Conservation (phyloP, 2,113 vertebrate species). For the Catharus fuscescens region DNA sequence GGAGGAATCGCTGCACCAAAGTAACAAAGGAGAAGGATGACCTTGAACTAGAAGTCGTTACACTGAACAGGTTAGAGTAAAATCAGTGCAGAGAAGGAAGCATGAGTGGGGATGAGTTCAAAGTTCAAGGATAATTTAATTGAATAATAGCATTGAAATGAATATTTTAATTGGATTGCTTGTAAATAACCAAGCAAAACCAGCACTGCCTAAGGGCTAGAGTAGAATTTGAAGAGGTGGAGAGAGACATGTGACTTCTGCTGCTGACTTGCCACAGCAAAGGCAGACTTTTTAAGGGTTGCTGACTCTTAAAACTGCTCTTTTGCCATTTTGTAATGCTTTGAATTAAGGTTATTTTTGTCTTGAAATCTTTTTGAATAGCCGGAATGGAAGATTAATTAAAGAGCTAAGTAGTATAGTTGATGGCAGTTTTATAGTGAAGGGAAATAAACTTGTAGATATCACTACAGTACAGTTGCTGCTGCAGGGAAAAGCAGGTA, state of each 20-base stretch:
- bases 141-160: background rate
- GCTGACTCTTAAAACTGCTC: background rate
- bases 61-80: slow-evolving; percentile 83
- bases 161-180: background rate
- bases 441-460: background rate
- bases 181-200: background rate
- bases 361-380: background rate
- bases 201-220: background rate
- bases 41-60: slow-evolving; percentile 81
- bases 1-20: slow-evolving; percentile 81
- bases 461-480: background rate
- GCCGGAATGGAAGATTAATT: background rate
- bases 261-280: background rate
- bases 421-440: background rate
- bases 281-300: background rate
- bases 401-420: background rate
- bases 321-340: background rate
- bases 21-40: slow-evolving; percentile 84
- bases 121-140: background rate
- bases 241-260: background rate
- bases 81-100: background rate
- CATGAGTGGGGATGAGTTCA: background rate
- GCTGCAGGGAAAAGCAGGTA: background rate
- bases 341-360: background rate
- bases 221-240: background rate